A percentile compares a stretch with the other conserved stretches of the same genome.
phyloP scores from a whole-genome alignment of 2,113 vertebrate species.

The Eretmochelys imbricata region DNA sequence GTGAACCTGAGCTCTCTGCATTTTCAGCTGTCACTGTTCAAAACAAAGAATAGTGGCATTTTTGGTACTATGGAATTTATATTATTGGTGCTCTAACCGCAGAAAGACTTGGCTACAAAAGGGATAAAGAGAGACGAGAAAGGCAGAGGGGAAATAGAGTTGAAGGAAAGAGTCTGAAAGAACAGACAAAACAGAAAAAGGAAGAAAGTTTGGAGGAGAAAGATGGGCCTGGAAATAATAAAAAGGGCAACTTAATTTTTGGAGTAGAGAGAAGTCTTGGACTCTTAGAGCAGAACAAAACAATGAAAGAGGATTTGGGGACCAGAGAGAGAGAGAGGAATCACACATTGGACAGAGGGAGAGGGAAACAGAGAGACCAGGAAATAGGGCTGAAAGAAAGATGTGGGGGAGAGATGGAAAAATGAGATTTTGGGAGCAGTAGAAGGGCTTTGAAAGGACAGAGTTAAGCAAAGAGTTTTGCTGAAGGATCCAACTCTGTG shows the following conservation, averaged over 20 bases:
- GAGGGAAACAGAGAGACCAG: slow-evolving; percentile 60
- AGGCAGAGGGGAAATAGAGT: slow-evolving; percentile 51
- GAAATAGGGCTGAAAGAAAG: slow-evolving; percentile 60
- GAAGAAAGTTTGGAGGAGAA: slow-evolving; percentile 61
- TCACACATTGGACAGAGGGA: slow-evolving; percentile 62
- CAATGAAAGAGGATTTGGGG: slow-evolving; percentile 68
- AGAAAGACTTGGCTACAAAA: background rate
- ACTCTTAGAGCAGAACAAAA: slow-evolving; percentile 64
- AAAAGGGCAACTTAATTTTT: slow-evolving; percentile 58
- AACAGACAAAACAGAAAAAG: slow-evolving; percentile 57
- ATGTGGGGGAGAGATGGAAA: slow-evolving; percentile 41
- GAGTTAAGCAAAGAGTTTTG: slow-evolving; percentile 66
- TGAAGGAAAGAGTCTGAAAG: slow-evolving; percentile 49
- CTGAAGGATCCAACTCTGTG: slow-evolving; percentile 54
- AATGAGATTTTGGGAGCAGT: slow-evolving; percentile 58
- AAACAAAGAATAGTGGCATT: background rate
- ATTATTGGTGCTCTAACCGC: background rate
- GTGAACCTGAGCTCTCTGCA: background rate
- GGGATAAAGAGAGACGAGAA: slow-evolving; percentile 8
- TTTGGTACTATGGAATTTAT: background rate
- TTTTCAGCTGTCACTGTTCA: background rate
- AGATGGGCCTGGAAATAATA: slow-evolving; percentile 63
- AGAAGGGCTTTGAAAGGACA: slow-evolving; percentile 49
- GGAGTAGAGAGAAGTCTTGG: slow-evolving; percentile 54
- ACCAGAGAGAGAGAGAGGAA: slow-evolving; percentile 44